Evolutionary conservation across 1,140 invertebrate species (phyloP), one percentile per base, ranked within the genome.

Genomic region (Coelopa frigida): DNA sequence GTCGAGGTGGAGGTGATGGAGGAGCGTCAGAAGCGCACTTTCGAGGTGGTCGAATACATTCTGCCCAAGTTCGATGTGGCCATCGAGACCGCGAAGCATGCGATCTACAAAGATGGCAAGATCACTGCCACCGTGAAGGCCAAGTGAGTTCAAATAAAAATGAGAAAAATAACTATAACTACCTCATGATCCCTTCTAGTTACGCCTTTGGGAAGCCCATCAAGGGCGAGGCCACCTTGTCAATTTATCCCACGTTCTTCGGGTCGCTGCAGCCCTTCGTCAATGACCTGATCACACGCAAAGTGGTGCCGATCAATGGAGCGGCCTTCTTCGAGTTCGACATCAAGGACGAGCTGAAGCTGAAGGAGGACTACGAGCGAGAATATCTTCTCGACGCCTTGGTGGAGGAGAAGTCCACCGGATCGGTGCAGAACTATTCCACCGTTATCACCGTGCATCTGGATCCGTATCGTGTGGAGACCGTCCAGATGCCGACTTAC

Each of bases 21-120:
- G 5, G 57, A 66, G 47, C 68, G 58, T 51, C 70, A 58, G 68
- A 73, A 32, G 2, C 53, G 65, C 21, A 58, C 50, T 1, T 70
- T 70, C 37, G 67, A 70, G 44, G 59, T 70, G 5, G 85, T 91
- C 1, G 89, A 96, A 72, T 97, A 96, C 63, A 84, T 97, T 35
- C 70, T 92, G 23, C 92, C 92, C 0, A 92, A 94, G 57, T 97
- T 94, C 71, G 81, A 94, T 58, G 85, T 98, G 18, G 79, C 82
- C 0, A 80, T 96, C 18, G 78, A 87, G 38, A 79, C 88, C 2
- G 85, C 89, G 1, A 76, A 83, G 47, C 87, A 91, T 66, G 76
- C 84, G 1, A 84, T 87, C 5, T 92, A 93, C 62, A 86, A 84
- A 55, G 84, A 91, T 51, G 82, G 83, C 18, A 80, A 81, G 51